Evolutionary conservation across 2,113 vertebrate species (phyloP).

Genomic region (Meriones unguiculatus): DNA sequence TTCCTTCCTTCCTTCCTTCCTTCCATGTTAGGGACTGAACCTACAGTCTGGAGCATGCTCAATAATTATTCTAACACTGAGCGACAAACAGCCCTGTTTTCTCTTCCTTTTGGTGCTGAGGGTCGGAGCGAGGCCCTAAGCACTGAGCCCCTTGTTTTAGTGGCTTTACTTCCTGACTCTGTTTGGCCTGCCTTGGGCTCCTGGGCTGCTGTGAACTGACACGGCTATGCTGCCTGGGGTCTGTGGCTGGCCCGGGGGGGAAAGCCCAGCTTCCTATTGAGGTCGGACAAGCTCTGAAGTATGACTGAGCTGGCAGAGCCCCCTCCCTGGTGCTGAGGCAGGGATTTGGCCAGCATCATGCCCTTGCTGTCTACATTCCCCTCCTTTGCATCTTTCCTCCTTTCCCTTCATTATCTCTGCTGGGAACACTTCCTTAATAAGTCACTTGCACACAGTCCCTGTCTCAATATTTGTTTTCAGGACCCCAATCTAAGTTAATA

Average conservation of each 20-base stretch:
- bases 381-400: background rate
- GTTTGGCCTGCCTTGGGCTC: background rate
- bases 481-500: background rate
- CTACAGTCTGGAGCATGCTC: background rate
- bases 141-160: background rate
- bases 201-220: background rate
- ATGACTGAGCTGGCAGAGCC: background rate
- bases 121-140: background rate
- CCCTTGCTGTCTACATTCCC: background rate
- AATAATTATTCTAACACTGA: background rate
- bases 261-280: background rate
- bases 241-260: background rate
- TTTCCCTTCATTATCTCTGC: background rate
- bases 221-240: background rate
- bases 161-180: background rate
- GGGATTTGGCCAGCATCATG: background rate
- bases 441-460: background rate
- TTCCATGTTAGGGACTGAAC: background rate
- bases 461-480: constrained; percentile 18
- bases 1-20: background rate
- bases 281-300: background rate
- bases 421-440: background rate
- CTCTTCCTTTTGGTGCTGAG: background rate
- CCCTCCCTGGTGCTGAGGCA: background rate
- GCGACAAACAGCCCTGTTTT: background rate